Evolutionary conservation across 1,140 invertebrate genomes (phyloP).

Genomic region (Nomia melanderi): DNA sequence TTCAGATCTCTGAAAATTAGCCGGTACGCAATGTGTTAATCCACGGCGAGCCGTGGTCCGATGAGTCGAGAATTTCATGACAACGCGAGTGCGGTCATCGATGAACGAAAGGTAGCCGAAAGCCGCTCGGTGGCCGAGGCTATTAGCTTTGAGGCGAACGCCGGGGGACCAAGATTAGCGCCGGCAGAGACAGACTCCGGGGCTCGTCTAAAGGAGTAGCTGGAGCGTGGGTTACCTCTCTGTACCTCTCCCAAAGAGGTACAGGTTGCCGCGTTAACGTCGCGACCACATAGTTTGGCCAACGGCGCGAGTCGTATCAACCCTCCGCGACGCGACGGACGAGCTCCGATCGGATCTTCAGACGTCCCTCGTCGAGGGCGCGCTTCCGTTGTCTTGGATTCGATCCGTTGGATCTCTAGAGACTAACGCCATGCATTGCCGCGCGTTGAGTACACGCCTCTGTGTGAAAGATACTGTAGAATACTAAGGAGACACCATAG

Average conservation of each 20-base stretch:
- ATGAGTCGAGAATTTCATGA: not conserved
- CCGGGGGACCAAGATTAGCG: constrained; percentile 42
- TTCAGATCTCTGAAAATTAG: too few relatives aligned
- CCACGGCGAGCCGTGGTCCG: not conserved
- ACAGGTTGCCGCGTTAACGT: constrained; percentile 48
- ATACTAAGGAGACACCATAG: too few relatives aligned
- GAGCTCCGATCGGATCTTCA: too few relatives aligned
- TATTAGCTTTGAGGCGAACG: constrained; percentile 55
- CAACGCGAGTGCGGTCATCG: not conserved
- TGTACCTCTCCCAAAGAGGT: constrained; percentile 27
- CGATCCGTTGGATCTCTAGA: too few relatives aligned
- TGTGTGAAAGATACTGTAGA: too few relatives aligned
- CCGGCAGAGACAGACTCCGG: not conserved
- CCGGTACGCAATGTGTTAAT: too few relatives aligned
- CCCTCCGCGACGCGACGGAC: not conserved
- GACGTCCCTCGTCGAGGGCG: not conserved
- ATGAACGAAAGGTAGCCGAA: not conserved
- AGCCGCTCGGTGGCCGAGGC: not conserved
- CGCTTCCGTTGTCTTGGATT: too few relatives aligned
- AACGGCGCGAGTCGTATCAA: not conserved
- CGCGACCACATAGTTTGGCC: constrained; percentile 12
- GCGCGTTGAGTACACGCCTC: too few relatives aligned
- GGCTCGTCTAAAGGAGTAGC: constrained; percentile 47
- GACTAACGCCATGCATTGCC: too few relatives aligned
- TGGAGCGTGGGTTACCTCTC: constrained; percentile 34